Evolutionary conservation across 2,888 invertebrate genomes (phyloP).

Genomic region (Troilus luridus): DNA sequence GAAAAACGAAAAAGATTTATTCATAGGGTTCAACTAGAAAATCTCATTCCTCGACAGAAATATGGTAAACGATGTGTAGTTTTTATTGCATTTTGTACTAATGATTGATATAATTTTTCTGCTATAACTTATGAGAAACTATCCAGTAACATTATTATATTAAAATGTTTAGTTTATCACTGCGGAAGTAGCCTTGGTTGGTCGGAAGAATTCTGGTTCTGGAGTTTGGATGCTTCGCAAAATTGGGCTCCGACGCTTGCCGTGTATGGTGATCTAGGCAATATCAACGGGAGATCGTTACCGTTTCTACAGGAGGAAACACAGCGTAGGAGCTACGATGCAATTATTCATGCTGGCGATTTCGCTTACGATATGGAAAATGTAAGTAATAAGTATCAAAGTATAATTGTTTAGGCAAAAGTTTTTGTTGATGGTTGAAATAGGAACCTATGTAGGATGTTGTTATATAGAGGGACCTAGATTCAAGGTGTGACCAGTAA

Average conservation of each 20-base stretch:
- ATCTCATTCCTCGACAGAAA: conserved; percentile 75
- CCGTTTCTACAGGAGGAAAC: conserved; percentile 87
- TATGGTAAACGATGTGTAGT: conserved; percentile 72
- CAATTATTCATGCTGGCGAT: conserved; percentile 93
- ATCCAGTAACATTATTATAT: neutral
- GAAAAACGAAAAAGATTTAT: conserved; percentile 79
- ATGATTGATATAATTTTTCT: neutral
- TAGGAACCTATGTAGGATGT: too few species aligned
- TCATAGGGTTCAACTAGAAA: conserved; percentile 78
- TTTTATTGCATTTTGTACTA: neutral
- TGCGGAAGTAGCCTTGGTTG: conserved; percentile 86
- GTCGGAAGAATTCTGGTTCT: conserved; percentile 86
- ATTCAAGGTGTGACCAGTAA: too few species aligned
- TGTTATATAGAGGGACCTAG: too few species aligned
- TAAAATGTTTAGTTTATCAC: conserved; percentile 77
- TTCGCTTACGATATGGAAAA: conserved; percentile 95
- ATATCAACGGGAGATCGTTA: conserved; percentile 90
- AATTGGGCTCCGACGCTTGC: conserved; percentile 87
- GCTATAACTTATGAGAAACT: neutral
- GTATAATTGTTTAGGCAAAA: neutral
- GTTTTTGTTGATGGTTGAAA: too few species aligned
- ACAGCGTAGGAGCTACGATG: conserved; percentile 84
- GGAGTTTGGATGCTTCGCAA: conserved; percentile 77
- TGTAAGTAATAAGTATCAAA: conserved; percentile 68
- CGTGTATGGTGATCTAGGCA: conserved; percentile 95